These are phyloP conservation scores for Polia nebulosa DNA, from an alignment of 2,888 invertebrate genomes.

Conservation along the genomic window DNA sequence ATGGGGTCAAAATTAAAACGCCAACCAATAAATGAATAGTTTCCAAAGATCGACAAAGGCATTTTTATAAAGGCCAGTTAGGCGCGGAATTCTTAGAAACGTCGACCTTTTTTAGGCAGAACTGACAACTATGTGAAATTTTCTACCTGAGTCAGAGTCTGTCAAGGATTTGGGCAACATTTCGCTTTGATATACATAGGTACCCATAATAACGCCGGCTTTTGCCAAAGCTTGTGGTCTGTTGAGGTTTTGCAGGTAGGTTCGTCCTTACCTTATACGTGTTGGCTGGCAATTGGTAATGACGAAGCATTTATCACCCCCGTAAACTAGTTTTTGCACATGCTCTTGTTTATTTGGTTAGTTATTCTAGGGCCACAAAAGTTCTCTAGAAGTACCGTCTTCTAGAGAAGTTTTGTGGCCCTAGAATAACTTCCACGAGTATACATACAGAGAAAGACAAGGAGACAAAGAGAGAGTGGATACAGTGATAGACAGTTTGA, in stretches of 20 bases:
- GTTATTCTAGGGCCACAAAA: no score
- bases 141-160: conserved; percentile 79
- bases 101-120: conserved; percentile 74
- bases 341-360: no score
- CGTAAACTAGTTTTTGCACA: neutral
- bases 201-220: conserved; percentile 24
- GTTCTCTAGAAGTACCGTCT: no score
- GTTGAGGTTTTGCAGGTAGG: conserved; percentile 29
- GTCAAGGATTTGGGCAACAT: conserved; percentile 56
- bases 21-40: conserved; percentile 39
- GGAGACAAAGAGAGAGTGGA: no score
- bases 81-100: conserved; percentile 81
- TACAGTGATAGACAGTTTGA: no score
- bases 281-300: neutral
- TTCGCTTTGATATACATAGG: conserved; percentile 44
- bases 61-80: conserved; percentile 52
- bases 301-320: conserved; percentile 1
- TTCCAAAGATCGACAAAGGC: conserved; percentile 50
- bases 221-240: conserved; percentile 28
- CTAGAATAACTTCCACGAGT: no score
- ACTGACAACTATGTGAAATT: conserved; percentile 71
- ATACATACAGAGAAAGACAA: no score
- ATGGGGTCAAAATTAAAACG: conserved; percentile 52
- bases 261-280: neutral
- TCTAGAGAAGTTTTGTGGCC: no score